Percentiles rank a stretch among this genome's conserved stretches.
Conservation (phyloP, 2,113 vertebrate genomes). For the Tychaedon coryphoeus region DNA sequence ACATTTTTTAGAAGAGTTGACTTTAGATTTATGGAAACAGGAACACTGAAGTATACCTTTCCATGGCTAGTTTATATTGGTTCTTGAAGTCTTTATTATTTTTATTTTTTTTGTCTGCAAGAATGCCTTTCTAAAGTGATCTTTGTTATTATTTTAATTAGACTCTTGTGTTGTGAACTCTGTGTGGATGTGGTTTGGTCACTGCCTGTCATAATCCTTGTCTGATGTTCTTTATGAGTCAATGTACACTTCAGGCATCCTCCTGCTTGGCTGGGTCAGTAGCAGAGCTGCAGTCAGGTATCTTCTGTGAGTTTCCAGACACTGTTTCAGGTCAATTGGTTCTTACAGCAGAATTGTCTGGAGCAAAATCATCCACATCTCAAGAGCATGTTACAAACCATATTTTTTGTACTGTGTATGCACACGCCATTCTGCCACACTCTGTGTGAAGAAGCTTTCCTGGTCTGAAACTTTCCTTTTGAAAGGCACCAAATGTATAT, state of each 20-base stretch:
- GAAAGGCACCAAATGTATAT: not conserved
- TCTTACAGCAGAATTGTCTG: not conserved
- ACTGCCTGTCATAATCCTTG: not conserved
- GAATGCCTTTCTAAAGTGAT: not conserved
- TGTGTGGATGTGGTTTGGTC: not conserved
- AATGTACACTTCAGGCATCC: not conserved
- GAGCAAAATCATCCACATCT: not conserved
- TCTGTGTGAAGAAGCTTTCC: not conserved
- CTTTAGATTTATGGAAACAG: not conserved
- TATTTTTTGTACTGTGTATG: not conserved
- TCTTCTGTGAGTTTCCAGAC: not conserved
- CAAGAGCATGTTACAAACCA: not conserved
- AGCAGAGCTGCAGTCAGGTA: not conserved
- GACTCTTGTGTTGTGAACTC: not conserved
- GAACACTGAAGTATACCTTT: not conserved
- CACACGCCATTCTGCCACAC: rapidly evolving
- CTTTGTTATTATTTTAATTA: not conserved
- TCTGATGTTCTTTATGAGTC: not conserved
- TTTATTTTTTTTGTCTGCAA: not conserved
- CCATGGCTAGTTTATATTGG: not conserved
- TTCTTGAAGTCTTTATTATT: not conserved
- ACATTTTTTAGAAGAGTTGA: not conserved
- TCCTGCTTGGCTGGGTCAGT: not conserved
- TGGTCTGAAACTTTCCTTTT: not conserved
- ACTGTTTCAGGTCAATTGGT: not conserved